Percentiles rank a stretch among this genome's conserved stretches.
These are phyloP conservation scores for Melanotaenia trifasciata DNA, from an alignment of 2,797 vertebrate species.

Conservation along the genomic window DNA sequence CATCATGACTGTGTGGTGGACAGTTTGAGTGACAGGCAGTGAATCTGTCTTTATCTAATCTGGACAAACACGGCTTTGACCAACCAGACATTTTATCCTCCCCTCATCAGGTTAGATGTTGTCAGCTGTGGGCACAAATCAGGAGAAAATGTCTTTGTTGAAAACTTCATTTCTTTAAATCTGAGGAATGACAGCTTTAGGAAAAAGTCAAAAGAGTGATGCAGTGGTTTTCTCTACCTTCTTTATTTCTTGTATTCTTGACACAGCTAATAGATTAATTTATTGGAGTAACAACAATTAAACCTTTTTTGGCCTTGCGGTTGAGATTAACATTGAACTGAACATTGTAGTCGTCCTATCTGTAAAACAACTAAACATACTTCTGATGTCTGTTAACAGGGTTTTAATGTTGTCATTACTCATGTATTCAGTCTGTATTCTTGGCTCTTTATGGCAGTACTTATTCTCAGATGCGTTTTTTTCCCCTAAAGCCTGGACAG, in stretches of 20 bases:
- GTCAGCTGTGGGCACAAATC: neutral
- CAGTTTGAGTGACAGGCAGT: slow-evolving; percentile 34
- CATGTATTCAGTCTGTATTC: slow-evolving; percentile 7
- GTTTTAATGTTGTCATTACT: neutral
- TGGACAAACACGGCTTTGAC: neutral
- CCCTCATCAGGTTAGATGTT: slow-evolving; percentile 6
- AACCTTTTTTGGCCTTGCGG: neutral
- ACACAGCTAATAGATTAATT: neutral
- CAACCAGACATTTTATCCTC: neutral
- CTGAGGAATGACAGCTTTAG: neutral
- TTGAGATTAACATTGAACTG: neutral
- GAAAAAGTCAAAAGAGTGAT: neutral
- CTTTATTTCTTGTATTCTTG: neutral
- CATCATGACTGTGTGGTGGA: slow-evolving; percentile 23
- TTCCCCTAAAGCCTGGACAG: slow-evolving; percentile 21
- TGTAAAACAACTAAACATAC: neutral
- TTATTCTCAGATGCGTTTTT: slow-evolving; percentile 2
- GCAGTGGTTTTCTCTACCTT: neutral
- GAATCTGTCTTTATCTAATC: slow-evolving; percentile 42
- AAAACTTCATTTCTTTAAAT: neutral
- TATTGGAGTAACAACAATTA: neutral
- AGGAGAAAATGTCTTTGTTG: neutral
- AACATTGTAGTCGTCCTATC: neutral
- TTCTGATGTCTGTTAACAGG: neutral
- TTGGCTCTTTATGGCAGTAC: neutral